These are phyloP conservation scores for Thymelicus lineola DNA, from an alignment of 2,888 invertebrate species.

Conservation along the genomic window DNA sequence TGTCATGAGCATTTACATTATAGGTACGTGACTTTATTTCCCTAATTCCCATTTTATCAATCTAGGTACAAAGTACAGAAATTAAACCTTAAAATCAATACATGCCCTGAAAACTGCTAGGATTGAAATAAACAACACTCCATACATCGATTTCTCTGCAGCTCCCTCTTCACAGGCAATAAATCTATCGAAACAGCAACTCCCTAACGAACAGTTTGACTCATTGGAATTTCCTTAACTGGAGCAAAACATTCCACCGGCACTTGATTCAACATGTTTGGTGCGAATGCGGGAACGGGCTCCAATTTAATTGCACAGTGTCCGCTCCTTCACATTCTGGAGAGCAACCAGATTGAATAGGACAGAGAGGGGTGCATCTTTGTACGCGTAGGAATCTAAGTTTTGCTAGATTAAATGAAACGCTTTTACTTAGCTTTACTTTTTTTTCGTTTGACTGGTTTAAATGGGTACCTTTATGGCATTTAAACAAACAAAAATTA, in stretches of 20 bases:
- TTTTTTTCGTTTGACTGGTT: too few relatives aligned
- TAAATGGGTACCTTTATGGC: too few relatives aligned
- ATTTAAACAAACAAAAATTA: too few relatives aligned
- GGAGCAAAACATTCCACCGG: slow-evolving; percentile 39
- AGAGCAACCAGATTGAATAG: slow-evolving; percentile 50
- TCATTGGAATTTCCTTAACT: slow-evolving; percentile 14
- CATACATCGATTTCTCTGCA: neutral
- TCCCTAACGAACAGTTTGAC: slow-evolving; percentile 5
- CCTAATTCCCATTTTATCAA: too few relatives aligned
- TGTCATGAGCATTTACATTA: too few relatives aligned
- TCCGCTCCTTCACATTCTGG: slow-evolving; percentile 49
- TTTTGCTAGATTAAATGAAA: neutral
- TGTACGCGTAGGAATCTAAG: slow-evolving; percentile 15
- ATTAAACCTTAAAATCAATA: too few relatives aligned
- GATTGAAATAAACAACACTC: neutral
- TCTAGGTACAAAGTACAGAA: too few relatives aligned
- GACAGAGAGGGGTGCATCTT: slow-evolving; percentile 42
- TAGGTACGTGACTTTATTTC: too few relatives aligned
- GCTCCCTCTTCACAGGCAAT: neutral
- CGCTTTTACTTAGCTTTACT: too few relatives aligned
- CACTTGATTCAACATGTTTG: slow-evolving; percentile 42
- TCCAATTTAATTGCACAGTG: slow-evolving; percentile 59
- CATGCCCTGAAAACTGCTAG: neutral
- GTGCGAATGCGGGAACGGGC: slow-evolving; percentile 43
- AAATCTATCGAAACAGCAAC: slow-evolving; percentile 3